Evolutionary conservation across 2,797 vertebrate genomes (phyloP), one percentile per base, ranked within the genome.

Genomic region (Salarias fasciatus): DNA sequence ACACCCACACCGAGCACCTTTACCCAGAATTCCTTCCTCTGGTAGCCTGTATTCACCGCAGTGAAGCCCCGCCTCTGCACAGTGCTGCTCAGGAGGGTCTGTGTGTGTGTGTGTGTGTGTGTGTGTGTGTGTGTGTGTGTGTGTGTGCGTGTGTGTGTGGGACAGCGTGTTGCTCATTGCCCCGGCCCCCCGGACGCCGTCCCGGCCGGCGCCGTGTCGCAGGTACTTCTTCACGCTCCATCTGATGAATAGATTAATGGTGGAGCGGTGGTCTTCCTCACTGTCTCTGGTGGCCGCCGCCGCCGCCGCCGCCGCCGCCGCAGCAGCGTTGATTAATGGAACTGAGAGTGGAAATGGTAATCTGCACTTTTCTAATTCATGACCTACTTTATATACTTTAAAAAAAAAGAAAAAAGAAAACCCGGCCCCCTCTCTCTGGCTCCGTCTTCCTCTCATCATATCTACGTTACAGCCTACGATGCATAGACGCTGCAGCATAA

Each of bases 211-310:
- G 59, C 65, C 14, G 36, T 65, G 63, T 69, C 40, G 46, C 72
- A 79, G 80, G 82, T 84, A 82, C 75, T 80, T 88, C 63, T 80
- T 85, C 74, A 80, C 81, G 78, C 60, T 2, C 81, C 70, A 58
- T 76, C 90, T 92, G 89, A 93, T 92, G 89, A 91, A 91, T 92
- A 85, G 84, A 91, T 90, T 89, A 85, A 91, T 90, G 89, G 80
- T 56, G 75, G 65, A 79, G 80, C 86, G 55, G 68, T 73, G 80
- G 87, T 88, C 81, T 84, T 89, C 83, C 75, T 87, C 90, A 87
- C 91, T 92, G 87, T 86, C 88, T 91, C 91, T 84, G 73, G 80
- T 89, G 89, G 87, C 86, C n/a, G n/a, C n/a, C n/a, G n/a, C n/a
- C n/a, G n/a, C n/a, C n/a, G n/a, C n/a, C n/a, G n/a, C n/a, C n/a